These are phyloP conservation scores for Prolemur simus DNA, from an alignment of 2,113 vertebrate genomes.

Conservation along the genomic window DNA sequence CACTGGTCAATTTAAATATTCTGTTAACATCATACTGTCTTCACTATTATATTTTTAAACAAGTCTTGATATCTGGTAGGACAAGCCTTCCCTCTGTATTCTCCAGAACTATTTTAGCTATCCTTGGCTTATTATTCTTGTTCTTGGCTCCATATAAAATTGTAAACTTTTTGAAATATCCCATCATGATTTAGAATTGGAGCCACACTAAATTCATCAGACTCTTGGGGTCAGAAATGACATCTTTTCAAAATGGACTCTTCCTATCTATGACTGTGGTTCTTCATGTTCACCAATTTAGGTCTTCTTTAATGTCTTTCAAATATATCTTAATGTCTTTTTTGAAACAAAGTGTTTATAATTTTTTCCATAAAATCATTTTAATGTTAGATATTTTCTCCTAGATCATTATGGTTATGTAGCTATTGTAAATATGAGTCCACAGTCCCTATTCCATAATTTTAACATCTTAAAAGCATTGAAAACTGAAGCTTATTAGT, in stretches of 20 bases:
- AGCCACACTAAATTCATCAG: neutral
- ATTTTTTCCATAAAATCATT: constrained; percentile 1
- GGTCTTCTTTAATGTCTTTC: neutral
- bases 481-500: neutral
- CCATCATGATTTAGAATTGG: neutral
- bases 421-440: neutral
- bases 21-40: neutral
- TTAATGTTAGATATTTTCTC: neutral
- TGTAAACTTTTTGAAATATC: neutral
- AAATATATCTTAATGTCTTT: neutral
- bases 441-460: neutral
- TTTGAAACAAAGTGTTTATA: neutral
- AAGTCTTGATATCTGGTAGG: neutral
- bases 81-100: neutral
- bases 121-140: neutral
- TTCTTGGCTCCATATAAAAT: neutral
- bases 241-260: neutral
- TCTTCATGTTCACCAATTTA: neutral
- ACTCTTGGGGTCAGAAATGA: neutral
- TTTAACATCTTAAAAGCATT: neutral
- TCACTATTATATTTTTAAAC: neutral
- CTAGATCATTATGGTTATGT: neutral
- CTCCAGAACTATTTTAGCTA: neutral
- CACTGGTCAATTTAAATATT: neutral
- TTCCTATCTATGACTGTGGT: neutral